Base-by-base conservation (phyloP, 2,888 invertebrate genomes). In the Oxycera nigricornis region DNA sequence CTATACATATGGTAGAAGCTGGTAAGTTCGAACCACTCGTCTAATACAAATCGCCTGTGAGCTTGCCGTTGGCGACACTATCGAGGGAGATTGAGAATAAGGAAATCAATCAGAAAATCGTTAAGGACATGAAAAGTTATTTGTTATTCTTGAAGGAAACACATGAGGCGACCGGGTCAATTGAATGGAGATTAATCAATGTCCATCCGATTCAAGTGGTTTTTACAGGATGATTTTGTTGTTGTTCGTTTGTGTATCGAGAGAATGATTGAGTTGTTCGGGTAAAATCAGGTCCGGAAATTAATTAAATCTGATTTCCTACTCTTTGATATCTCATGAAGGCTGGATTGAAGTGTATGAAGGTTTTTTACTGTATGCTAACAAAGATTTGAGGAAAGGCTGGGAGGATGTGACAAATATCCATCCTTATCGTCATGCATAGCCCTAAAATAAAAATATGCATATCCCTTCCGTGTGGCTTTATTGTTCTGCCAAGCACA, bases 151-250 rank as follows among this genome's bases (percentile, higher is more conserved):
- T 73, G 61, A 73, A 20, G 73, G 73, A 73, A 72, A 52, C 76
- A 76, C 76, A 76, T 76, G 76, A 72, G 76, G 31, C 74, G 50
- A 31, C 35, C 74, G 70, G 74, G 76, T 76, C 76, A 76, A 72
- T 74, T 65, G 76, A 70, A 67, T 52, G 46, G 20, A 72, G 65
- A 76, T 76, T 72, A 74, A 76, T 76, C 76, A 76, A 67, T 76
- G 76, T 76, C 76, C 31, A 17, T 7, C 9, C 30, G 57, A 59
- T 24, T 72, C 6, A 17, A 39, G 57, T 59, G 59, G 39, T 72
- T 72, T 57, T 72, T 72, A 17, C 28, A 1, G 11, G 67, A n/a
- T 14, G n/a, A 28, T 4, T 46, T 31, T 30, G 52, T 30, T 70
- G 52, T 17, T 39, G 9, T 24, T 73, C 46, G 72, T 28, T 11